Percentiles rank a stretch among this genome's conserved stretches.
Conservation (phyloP, 2,113 vertebrate species). For the Xiphophorus couchianus region DNA sequence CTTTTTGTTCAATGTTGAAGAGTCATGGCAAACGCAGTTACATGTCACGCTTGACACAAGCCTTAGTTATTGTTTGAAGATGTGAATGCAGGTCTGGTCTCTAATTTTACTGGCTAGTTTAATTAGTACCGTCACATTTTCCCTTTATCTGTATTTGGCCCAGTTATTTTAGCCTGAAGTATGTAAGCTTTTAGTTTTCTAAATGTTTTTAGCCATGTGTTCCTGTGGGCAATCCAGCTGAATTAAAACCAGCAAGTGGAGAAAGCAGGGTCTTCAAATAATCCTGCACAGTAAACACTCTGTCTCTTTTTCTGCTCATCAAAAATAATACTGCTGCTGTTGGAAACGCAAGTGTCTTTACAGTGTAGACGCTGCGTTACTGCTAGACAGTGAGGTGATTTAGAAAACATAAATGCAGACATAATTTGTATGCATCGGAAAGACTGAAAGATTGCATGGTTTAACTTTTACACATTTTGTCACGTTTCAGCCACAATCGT, state of each 20-base stretch:
- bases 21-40: conserved; percentile 1
- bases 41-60: conserved; percentile 12
- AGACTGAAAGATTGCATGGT: not conserved
- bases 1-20: conserved; percentile 9
- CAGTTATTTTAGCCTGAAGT: not conserved
- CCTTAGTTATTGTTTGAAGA: not conserved
- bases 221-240: not conserved
- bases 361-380: not conserved
- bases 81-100: not conserved
- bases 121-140: not conserved
- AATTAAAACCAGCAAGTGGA: conserved; percentile 7
- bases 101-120: not conserved
- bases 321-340: conserved; percentile 1
- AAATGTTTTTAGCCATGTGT: not conserved
- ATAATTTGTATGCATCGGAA: conserved; percentile 2
- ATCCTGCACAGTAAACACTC: conserved; percentile 11
- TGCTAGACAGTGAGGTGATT: not conserved
- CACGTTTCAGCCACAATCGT: not conserved
- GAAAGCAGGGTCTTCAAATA: conserved; percentile 7
- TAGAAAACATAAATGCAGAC: conserved; percentile 5
- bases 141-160: not conserved
- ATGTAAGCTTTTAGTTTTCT: not conserved
- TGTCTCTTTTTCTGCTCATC: conserved; percentile 19
- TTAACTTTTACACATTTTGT: not conserved
- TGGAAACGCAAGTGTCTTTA: not conserved